A percentile compares a stretch with the other conserved stretches of the same genome.
These are phyloP conservation scores for Phaedon cochleariae DNA, from an alignment of 2,888 invertebrate genomes.

Conservation along the genomic window DNA sequence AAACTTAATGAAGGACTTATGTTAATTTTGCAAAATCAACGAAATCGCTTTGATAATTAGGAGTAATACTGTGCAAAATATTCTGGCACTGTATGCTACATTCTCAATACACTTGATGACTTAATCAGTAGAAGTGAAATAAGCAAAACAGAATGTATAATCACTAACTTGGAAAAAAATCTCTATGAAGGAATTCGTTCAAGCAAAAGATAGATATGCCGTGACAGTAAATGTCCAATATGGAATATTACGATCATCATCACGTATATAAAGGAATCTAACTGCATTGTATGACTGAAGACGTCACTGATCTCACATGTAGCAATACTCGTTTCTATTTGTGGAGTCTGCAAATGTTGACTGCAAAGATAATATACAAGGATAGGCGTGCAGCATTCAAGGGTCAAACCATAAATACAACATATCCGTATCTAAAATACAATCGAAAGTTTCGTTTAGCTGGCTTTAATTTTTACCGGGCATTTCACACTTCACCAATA, in stretches of 20 bases:
- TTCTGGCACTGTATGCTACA: no score
- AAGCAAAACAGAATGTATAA: no score
- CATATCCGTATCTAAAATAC: slow-evolving; percentile 46
- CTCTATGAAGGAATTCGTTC: background rate
- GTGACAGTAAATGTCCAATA: background rate
- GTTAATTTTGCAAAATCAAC: no score
- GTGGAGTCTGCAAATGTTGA: slow-evolving; percentile 23
- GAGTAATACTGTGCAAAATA: no score
- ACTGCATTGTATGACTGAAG: slow-evolving; percentile 14
- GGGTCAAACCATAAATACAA: slow-evolving; percentile 46
- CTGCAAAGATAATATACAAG: slow-evolving; percentile 38
- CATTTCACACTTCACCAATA: slow-evolving; percentile 51
- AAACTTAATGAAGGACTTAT: no score
- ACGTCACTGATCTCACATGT: slow-evolving; percentile 6
- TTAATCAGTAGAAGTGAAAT: no score
- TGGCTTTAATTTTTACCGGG: slow-evolving; percentile 37
- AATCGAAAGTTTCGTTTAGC: slow-evolving; percentile 42
- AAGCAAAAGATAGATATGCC: background rate
- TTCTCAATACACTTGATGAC: no score
- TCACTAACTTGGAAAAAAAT: no score
- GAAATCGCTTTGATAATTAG: no score
- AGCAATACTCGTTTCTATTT: slow-evolving; percentile 17
- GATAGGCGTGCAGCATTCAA: slow-evolving; percentile 39
- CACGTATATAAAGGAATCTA: slow-evolving; percentile 6
- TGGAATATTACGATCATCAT: background rate